A percentile compares a stretch with the other conserved stretches of the same genome.
Evolutionary conservation across 2,888 invertebrate genomes (phyloP).

Genomic region (Aphrophora alni): DNA sequence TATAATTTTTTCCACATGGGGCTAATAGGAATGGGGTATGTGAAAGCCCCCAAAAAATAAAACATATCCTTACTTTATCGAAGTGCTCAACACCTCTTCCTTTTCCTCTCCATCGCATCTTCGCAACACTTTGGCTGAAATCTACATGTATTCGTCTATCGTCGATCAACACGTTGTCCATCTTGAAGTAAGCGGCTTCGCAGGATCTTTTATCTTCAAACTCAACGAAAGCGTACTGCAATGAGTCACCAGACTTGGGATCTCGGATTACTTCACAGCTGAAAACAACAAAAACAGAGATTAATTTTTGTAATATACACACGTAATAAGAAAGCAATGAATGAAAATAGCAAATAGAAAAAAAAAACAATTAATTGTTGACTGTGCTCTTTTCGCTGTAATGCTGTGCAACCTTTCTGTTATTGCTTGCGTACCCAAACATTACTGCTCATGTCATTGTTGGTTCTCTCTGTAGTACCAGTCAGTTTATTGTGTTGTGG

Average conservation of each 20-base stretch:
- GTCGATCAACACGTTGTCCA: slow-evolving; percentile 99
- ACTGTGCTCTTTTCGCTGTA: no score
- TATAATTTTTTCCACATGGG: no score
- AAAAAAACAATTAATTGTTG: no score
- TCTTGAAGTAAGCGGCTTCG: slow-evolving; percentile 98
- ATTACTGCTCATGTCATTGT: no score
- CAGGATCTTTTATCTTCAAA: slow-evolving; percentile 92
- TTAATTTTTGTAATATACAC: no score
- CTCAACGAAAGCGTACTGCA: slow-evolving; percentile 99
- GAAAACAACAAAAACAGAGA: slow-evolving; percentile 40
- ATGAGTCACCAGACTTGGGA: slow-evolving; percentile 87
- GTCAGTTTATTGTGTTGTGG: no score
- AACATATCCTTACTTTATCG: slow-evolving; percentile 52
- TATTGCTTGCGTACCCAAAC: no score
- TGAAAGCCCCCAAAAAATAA: background rate
- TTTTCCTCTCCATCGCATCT: slow-evolving; percentile 89
- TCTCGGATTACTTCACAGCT: slow-evolving; percentile 97
- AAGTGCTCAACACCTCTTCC: slow-evolving; percentile 75
- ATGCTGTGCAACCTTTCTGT: no score
- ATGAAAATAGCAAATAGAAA: no score
- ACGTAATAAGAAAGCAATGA: no score
- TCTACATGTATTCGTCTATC: slow-evolving; percentile 99
- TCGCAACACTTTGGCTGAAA: slow-evolving; percentile 98
- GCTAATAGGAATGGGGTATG: background rate
- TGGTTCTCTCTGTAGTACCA: no score